Evolutionary conservation across 2,113 vertebrate genomes (phyloP), one percentile per base, ranked within the genome.

Genomic region (Apus apus): DNA sequence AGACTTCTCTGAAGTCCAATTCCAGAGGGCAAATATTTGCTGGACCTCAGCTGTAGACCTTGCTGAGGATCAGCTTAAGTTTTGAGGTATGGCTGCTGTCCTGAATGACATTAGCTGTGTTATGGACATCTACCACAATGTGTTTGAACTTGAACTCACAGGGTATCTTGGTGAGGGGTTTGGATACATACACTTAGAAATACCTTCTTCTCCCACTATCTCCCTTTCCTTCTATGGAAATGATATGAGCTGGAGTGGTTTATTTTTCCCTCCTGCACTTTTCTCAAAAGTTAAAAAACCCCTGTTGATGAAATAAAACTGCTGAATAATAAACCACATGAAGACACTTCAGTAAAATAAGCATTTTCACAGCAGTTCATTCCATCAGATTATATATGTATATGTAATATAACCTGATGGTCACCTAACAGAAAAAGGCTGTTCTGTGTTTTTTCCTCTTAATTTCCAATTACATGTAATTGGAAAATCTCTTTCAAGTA

Each of bases 301-400:
- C 36, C 86, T 27, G 40, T 32, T 82, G 32, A 36, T 94, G 93
- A 91, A 79, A 90, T 91, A 88, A 95, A 92, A 81, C 77, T 70
- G 54, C 78, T 90, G 93, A 96, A 96, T 97, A 97, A 92, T 95
- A 96, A 93, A 96, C 82, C 76, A 91, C 13, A 5, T 80, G 86
- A 95, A 97, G 73, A 70, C 72, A 87, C 30, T 68, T 51, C 43
- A 32, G 81, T 92, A 79, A 94, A 96, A 89, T 71, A 93, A 93
- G 70, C 60, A 48, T 96, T 95, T 96, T 86, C 87, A 85, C 53
- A 82, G 88, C 34, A 93, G 87, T 58, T 95, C 2, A 4, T 89
- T 96, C 87, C 34, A 34, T 79, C 11, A 9, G 67, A 43, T 72
- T 93, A 87, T 85, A 68, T 45, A 29, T 70, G 14, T 46, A n/a